These are phyloP conservation scores for Salvator merianae DNA, from an alignment of 2,113 vertebrate species.

Conservation along the genomic window DNA sequence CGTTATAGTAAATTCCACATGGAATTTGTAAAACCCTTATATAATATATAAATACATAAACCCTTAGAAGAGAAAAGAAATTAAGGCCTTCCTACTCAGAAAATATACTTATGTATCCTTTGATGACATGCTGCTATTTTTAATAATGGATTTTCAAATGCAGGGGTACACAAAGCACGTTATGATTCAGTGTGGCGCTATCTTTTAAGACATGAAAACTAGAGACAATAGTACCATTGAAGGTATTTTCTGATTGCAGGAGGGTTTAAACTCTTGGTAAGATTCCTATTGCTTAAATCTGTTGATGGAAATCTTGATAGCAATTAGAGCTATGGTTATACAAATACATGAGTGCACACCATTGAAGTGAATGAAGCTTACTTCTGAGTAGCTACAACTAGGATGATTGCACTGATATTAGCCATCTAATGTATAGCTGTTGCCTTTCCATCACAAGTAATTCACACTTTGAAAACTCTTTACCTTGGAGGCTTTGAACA, in stretches of 20 bases:
- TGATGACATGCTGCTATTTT: constrained; percentile 33
- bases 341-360: neutral
- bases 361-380: neutral
- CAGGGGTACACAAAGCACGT: constrained; percentile 41
- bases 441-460: constrained; percentile 75
- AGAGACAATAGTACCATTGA: constrained; percentile 69
- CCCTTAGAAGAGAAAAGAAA: too few relatives aligned
- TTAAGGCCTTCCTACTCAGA: constrained; percentile 34
- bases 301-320: constrained; percentile 86
- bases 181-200: constrained; percentile 51
- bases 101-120: constrained; percentile 8
- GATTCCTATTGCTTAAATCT: constrained; percentile 72
- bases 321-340: constrained; percentile 49
- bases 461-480: constrained; percentile 79
- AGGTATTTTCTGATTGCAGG: constrained; percentile 79
- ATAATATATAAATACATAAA: too few relatives aligned
- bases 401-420: constrained; percentile 27
- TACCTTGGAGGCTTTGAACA: constrained; percentile 80
- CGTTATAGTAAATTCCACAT: too few relatives aligned
- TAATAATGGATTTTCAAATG: constrained; percentile 38
- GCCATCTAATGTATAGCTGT: constrained; percentile 71
- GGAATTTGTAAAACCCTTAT: too few relatives aligned
- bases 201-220: constrained; percentile 62
- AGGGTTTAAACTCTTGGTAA: constrained; percentile 77
- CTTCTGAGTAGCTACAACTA: constrained; percentile 22